Evolutionary conservation across 2,797 vertebrate genomes (phyloP), one percentile per base, ranked within the genome.

Genomic region (Pogoniulus pusillus): DNA sequence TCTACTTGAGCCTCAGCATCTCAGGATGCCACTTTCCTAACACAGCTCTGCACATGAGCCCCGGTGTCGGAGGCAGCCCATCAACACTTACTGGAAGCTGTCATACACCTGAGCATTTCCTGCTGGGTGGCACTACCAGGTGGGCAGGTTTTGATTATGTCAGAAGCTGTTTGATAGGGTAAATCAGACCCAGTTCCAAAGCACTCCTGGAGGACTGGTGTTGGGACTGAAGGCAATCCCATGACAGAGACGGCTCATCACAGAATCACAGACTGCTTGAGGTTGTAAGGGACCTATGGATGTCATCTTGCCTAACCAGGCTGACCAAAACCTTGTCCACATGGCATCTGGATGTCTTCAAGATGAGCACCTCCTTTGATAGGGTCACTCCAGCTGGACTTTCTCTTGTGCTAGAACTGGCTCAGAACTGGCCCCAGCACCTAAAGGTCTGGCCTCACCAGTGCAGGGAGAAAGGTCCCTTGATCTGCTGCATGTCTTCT

Each of bases 41-140:
- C 23, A 4, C 1, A 41, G 22, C 69, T 47, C 20, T 22, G 45
- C 45, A 47, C 20, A 12, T 9, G 20, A 20, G 45, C 20, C 24
- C 2, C 0, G 62, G 23, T 9, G 30, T 0, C 35, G 62, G 55
- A 54, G 49, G 5, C 1, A 4, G 12, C 20, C 45, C 74, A 20
- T 4, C 17, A 4, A 66, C 41, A 4, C n/a, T 69, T 57, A n/a
- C 47, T 20, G 81, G 82, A 32, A 78, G 37, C 26, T 19, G 62
- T 30, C 66, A 59, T 55, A 47, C 3, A 5, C 30, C 26, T 2
- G 8, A 5, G 37, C 49, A 29, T 10, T 0, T 24, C 49, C 37
- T 19, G 53, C 37, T 3, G 27, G 18, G 14, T 1, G 16, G 43
- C 66, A 43, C 39, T 57, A 64, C 57, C 72, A 16, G 37, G 7